Conservation (phyloP, 1,140 invertebrate genomes). For the Scaptomyza montana region DNA sequence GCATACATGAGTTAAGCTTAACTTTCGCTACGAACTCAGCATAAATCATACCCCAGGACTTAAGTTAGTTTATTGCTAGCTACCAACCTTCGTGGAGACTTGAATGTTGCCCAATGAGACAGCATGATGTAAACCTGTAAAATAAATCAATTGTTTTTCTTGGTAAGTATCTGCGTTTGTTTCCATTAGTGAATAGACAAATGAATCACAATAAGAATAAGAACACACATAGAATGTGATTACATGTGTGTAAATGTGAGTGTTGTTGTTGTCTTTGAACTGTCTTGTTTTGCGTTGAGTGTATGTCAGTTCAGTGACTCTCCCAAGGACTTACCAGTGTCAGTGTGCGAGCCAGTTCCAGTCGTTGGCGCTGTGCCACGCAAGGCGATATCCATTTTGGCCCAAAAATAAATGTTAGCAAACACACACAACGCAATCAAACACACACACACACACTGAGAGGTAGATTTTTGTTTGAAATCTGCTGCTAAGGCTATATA, state of each 20-base stretch:
- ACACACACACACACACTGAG: slow-evolving; percentile 41
- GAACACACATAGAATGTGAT: slow-evolving; percentile 35
- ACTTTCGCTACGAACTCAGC: not conserved
- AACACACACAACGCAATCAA: slow-evolving; percentile 47
- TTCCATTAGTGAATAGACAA: slow-evolving; percentile 27
- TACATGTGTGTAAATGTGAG: slow-evolving; percentile 22
- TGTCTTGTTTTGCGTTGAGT: slow-evolving; percentile 49
- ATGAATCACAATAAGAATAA: slow-evolving; percentile 44
- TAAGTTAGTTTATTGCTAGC: not conserved
- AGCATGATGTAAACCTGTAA: slow-evolving; percentile 83
- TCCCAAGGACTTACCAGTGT: slow-evolving; percentile 66
- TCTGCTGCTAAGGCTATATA: slow-evolving; percentile 41
- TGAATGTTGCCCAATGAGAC: slow-evolving; percentile 84
- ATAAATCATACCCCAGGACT: not conserved
- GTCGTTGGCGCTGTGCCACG: slow-evolving; percentile 51
- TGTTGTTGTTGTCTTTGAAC: slow-evolving; percentile 27
- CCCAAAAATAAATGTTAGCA: slow-evolving; percentile 56
- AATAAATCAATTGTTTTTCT: slow-evolving; percentile 54
- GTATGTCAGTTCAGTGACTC: slow-evolving; percentile 42
- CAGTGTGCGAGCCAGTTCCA: slow-evolving; percentile 55
- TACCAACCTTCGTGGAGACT: slow-evolving; percentile 83
- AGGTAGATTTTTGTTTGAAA: slow-evolving; percentile 36
- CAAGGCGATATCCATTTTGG: slow-evolving; percentile 76
- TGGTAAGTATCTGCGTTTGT: slow-evolving; percentile 26
- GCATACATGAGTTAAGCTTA: not conserved